Percentiles rank a stretch among this genome's conserved stretches.
phyloP scores from a whole-genome alignment of 1,140 invertebrate species.

The Leptoteleia sp. region DNA sequence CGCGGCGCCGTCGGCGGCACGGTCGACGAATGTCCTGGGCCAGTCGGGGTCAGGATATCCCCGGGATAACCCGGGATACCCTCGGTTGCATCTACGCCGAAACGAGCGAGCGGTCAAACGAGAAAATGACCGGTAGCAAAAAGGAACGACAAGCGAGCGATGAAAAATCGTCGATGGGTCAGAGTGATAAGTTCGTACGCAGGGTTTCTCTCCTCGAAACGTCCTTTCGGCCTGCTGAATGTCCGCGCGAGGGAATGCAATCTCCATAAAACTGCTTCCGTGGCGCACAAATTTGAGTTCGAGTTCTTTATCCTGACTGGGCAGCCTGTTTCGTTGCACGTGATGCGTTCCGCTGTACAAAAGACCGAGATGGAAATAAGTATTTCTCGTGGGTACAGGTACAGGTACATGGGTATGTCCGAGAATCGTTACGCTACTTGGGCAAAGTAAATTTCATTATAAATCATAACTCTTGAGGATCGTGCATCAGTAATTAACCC shows the following conservation, averaged over 20 bases:
- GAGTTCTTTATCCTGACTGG: constrained; percentile 43
- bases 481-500: too few species aligned
- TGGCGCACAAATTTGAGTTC: constrained; percentile 74
- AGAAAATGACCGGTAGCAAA: constrained; percentile 62
- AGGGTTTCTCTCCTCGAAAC: constrained; percentile 37
- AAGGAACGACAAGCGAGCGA: constrained; percentile 27
- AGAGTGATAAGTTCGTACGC: constrained; percentile 45
- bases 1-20: constrained; percentile 2
- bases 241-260: constrained; percentile 74
- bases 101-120: constrained; percentile 14
- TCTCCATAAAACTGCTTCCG: constrained; percentile 79
- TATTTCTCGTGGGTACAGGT: too few species aligned
- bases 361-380: too few species aligned
- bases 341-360: too few species aligned
- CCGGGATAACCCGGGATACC: neutral
- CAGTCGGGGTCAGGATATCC: too few species aligned
- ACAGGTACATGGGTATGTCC: too few species aligned
- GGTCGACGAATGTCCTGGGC: constrained; percentile 10
- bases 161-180: constrained; percentile 64
- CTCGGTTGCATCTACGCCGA: constrained; percentile 6
- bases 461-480: too few species aligned
- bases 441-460: too few species aligned
- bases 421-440: too few species aligned
- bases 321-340: constrained; percentile 31
- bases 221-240: constrained; percentile 72